phyloP scores from a whole-genome alignment of 2,888 invertebrate species.

The Harmothoe impar region DNA sequence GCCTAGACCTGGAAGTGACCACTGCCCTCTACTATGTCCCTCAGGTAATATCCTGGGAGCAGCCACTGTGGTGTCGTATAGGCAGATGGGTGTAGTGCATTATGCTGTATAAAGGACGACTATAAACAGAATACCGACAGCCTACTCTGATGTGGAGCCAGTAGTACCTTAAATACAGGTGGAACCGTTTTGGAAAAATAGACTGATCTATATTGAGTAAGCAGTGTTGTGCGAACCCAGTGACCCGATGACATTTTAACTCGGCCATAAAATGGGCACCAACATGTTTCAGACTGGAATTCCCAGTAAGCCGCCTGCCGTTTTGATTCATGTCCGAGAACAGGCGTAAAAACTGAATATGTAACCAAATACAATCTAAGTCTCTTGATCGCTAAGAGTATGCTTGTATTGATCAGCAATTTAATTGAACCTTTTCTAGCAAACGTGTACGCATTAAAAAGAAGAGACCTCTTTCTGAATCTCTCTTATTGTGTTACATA shows the following conservation, averaged over 20 bases:
- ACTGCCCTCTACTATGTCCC: not conserved
- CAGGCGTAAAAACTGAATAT: no score
- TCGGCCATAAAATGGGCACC: not conserved
- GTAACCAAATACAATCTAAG: no score
- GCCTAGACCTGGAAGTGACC: not conserved
- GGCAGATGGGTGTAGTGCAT: no score
- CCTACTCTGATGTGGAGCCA: not conserved
- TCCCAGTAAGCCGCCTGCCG: not conserved
- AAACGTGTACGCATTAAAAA: no score
- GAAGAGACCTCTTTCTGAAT: no score
- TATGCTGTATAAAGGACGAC: no score
- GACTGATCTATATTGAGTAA: not conserved
- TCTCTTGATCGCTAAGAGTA: no score
- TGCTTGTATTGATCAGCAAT: no score
- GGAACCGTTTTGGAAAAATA: not conserved
- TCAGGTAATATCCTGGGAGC: not conserved
- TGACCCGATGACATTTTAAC: not conserved
- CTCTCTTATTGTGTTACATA: no score
- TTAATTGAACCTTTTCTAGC: no score
- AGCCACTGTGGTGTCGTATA: not conserved
- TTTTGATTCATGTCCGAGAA: not conserved
- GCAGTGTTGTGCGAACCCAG: conserved; percentile 6
- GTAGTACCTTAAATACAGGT: not conserved
- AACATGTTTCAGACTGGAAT: not conserved
- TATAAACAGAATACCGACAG: not conserved